Evolutionary conservation across 2,113 vertebrate species (phyloP), one percentile per base, ranked within the genome.

Genomic region (Callionymus lyra): DNA sequence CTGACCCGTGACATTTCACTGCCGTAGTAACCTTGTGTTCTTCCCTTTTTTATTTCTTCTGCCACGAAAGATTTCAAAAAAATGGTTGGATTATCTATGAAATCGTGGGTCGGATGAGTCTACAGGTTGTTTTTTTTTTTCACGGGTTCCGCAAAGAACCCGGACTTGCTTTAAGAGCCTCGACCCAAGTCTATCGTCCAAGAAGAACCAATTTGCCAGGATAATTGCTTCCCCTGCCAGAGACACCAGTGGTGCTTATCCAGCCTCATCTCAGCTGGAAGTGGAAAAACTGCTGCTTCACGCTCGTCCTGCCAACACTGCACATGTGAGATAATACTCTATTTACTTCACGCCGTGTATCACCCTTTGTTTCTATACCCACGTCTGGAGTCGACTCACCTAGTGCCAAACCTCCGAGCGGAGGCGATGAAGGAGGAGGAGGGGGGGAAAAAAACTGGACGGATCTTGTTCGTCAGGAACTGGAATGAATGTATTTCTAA

Each of bases 341-440:
- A 17, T 11, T 38, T 16, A 17, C 45, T 18, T 34, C 13, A 53
- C 38, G 27, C 27, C 33, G 47, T 19, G 0, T 44, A 27, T 50
- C 31, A n/a, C 54, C 21, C 40, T 41, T 53, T 19, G 21, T 49
- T 50, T 31, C 6, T 44, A 38, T 32, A 39, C 41, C 11, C 44
- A 48, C 58, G n/a, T 13, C 21, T 34, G 39, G 37, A 41, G 44
- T 56, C 51, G 61, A 32, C 47, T 42, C 60, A 64, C 58, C 50
- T 54, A 49, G 74, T 76, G 79, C 76, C 79, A 77, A 79, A 74
- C 50, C 50, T 27, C 21, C 42, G 41, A 63, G 38, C 21, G 4
- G 21, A 27, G 21, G 21, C 21, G 21, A 15, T 16, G 38, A 45
- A 12, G 13, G 31, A 38, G 13, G 21, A 4, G 41, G 13, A 5